These are phyloP conservation scores for Caerostris darwini DNA, from an alignment of 1,140 invertebrate species.

Conservation along the genomic window DNA sequence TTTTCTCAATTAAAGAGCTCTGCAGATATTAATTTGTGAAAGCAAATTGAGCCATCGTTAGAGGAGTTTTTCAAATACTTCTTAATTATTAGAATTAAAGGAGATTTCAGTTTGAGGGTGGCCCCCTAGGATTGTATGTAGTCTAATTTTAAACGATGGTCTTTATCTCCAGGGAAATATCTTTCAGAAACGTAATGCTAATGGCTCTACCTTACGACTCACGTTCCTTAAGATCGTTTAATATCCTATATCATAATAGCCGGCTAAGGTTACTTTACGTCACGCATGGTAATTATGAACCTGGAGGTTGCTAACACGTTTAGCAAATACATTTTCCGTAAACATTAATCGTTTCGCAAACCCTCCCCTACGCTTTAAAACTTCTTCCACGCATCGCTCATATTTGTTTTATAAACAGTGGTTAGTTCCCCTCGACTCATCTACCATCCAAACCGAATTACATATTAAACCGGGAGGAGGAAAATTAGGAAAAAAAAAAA, in stretches of 20 bases:
- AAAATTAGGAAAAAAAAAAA: conserved; percentile 1
- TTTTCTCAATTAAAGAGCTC: neutral
- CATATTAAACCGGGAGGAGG: conserved; percentile 41
- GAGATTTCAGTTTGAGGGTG: conserved; percentile 61
- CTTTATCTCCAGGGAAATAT: conserved; percentile 75
- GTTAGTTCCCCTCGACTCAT: conserved; percentile 23
- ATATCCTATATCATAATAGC: conserved; percentile 77
- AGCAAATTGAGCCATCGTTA: conserved; percentile 38
- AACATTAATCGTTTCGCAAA: conserved; percentile 70
- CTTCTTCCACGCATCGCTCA: conserved; percentile 48
- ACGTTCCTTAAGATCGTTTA: conserved; percentile 74
- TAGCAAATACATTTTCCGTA: conserved; percentile 74
- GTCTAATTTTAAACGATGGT: conserved; percentile 72
- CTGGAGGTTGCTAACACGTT: conserved; percentile 72
- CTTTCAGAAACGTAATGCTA: conserved; percentile 76
- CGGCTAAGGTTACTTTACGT: conserved; percentile 63
- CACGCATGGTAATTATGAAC: conserved; percentile 76
- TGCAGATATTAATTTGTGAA: conserved; percentile 43
- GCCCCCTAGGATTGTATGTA: conserved; percentile 41
- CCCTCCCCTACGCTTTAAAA: conserved; percentile 60
- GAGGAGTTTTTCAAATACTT: conserved; percentile 9
- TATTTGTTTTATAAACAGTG: conserved; percentile 70
- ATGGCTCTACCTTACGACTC: conserved; percentile 68
- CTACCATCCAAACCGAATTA: conserved; percentile 34
- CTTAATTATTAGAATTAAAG: conserved; percentile 59